Evolutionary conservation across 1,140 invertebrate species (phyloP).

Genomic region (Solenopsis fugax): DNA sequence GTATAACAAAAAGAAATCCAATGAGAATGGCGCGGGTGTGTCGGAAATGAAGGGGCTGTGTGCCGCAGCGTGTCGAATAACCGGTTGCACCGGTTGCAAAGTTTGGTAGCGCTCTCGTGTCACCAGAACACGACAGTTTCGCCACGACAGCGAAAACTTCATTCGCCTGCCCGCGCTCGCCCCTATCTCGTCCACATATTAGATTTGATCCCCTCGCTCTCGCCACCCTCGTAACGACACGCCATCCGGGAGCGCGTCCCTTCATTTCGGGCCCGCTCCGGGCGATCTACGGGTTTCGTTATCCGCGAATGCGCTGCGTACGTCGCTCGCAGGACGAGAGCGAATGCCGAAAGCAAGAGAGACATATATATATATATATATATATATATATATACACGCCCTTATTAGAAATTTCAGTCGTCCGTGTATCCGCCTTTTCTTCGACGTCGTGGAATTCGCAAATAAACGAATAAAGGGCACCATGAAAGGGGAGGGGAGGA

Average conservation of each 20-base stretch:
- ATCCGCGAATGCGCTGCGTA: slow-evolving; percentile 21
- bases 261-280: slow-evolving; percentile 19
- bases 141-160: slow-evolving; percentile 13
- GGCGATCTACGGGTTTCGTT: slow-evolving; percentile 27
- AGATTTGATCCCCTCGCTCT: background rate
- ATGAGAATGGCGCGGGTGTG: too few relatives aligned
- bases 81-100: background rate
- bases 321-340: background rate
- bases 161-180: background rate
- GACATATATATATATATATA: too few relatives aligned
- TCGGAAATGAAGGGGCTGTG: background rate
- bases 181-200: background rate
- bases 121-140: background rate
- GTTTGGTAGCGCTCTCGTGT: background rate
- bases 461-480: slow-evolving; percentile 24
- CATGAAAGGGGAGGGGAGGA: too few relatives aligned
- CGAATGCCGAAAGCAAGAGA: slow-evolving; percentile 18
- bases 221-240: background rate
- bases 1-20: too few relatives aligned
- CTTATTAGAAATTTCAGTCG: slow-evolving; percentile 60
- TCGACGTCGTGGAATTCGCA: slow-evolving; percentile 27
- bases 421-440: slow-evolving; percentile 25
- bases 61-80: slow-evolving; percentile 16
- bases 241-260: background rate
- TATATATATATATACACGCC: background rate